Evolutionary conservation across 2,888 invertebrate species (phyloP).

Genomic region (Ariolimax columbianus): DNA sequence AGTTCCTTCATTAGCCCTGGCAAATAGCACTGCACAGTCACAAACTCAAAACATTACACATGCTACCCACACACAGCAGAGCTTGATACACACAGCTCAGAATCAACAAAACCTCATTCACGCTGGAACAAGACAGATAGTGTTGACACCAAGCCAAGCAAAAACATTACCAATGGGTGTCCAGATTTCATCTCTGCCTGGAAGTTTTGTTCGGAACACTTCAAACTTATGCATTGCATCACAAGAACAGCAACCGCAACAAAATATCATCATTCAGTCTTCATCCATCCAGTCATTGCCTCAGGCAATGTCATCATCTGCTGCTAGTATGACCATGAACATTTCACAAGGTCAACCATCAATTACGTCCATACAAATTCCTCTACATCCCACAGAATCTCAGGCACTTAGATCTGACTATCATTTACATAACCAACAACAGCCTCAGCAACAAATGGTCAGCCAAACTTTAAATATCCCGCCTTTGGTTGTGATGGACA

Average conservation of each 20-base stretch:
- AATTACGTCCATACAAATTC: slow-evolving; percentile 1
- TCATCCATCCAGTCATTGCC: slow-evolving; percentile 31
- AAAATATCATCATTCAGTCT: slow-evolving; percentile 43
- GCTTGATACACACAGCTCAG: slow-evolving; percentile 22
- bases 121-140: slow-evolving; percentile 40
- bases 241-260: slow-evolving; percentile 41
- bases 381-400: slow-evolving; percentile 39
- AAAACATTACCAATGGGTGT: slow-evolving; percentile 43
- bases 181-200: slow-evolving; percentile 43
- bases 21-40: slow-evolving; percentile 32
- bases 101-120: slow-evolving; percentile 11
- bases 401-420: slow-evolving; percentile 41
- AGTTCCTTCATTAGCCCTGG: slow-evolving; percentile 36
- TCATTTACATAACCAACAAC: slow-evolving; percentile 38
- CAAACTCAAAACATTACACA: slow-evolving; percentile 31
- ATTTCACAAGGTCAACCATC: slow-evolving; percentile 31
- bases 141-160: slow-evolving; percentile 24
- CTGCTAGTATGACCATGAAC: slow-evolving; percentile 21
- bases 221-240: slow-evolving; percentile 29
- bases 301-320: slow-evolving; percentile 5
- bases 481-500: slow-evolving; percentile 42
- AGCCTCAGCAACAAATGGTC: slow-evolving; percentile 48
- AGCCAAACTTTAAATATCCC: slow-evolving; percentile 13
- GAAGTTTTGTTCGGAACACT: slow-evolving; percentile 46
- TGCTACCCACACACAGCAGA: slow-evolving; percentile 31